Percentiles rank a stretch among this genome's conserved stretches.
Conservation (phyloP, 1,140 invertebrate species). For the Drosophila funebris region DNA sequence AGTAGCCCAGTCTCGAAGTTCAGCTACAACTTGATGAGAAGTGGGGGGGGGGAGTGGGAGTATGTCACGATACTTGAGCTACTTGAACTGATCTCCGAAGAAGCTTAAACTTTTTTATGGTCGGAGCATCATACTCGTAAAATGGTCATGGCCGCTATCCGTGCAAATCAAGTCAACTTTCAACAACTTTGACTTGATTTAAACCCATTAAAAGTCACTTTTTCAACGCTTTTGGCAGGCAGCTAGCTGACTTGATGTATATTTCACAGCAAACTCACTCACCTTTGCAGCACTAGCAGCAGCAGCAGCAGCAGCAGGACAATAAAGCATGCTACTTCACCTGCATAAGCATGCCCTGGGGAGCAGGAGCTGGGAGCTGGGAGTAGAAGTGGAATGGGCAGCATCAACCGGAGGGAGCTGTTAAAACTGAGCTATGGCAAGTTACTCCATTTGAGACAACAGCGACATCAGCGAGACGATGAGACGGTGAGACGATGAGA, state of each 20-base stretch:
- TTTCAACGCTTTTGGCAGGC: slow-evolving; percentile 73
- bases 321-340: slow-evolving; percentile 43
- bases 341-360: slow-evolving; percentile 68
- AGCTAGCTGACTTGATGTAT: slow-evolving; percentile 29
- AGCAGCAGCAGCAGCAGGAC: slow-evolving; percentile 46
- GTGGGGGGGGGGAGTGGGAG: background rate
- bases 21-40: no score
- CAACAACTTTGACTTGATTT: slow-evolving; percentile 82
- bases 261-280: slow-evolving; percentile 40
- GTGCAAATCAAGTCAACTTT: slow-evolving; percentile 79
- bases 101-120: slow-evolving; percentile 76
- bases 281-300: no score
- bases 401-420: slow-evolving; percentile 21
- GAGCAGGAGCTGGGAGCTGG: background rate
- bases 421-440: slow-evolving; percentile 58
- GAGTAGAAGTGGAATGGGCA: background rate
- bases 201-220: slow-evolving; percentile 82
- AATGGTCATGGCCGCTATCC: slow-evolving; percentile 54
- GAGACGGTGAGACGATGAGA: slow-evolving; percentile 56
- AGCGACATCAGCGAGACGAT: slow-evolving; percentile 44
- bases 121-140: slow-evolving; percentile 65
- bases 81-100: slow-evolving; percentile 69
- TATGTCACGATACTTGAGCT: slow-evolving; percentile 2
- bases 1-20: slow-evolving; percentile 40
- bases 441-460: slow-evolving; percentile 49